Conservation (phyloP, 2,797 vertebrate genomes). For the Takifugu ocellatus region DNA sequence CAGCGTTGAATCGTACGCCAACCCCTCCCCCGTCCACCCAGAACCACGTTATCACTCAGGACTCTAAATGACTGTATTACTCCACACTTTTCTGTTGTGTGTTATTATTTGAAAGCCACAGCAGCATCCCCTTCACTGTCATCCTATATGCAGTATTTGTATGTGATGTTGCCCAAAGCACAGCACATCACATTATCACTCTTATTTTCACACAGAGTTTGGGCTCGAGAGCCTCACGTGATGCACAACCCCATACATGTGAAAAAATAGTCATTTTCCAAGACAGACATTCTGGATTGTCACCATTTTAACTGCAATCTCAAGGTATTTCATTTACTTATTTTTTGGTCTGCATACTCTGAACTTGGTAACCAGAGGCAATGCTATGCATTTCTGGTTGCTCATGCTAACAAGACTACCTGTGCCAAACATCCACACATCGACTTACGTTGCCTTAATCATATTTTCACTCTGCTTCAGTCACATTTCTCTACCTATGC, state of each 20-base stretch:
- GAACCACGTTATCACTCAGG: slow-evolving; percentile 1
- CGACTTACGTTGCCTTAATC: slow-evolving; percentile 26
- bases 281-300: no score
- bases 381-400: no score
- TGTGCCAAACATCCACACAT: no score
- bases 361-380: no score
- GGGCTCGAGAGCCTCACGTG: slow-evolving; percentile 32
- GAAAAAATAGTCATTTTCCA: no score
- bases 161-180: slow-evolving; percentile 33
- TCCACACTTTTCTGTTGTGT: slow-evolving; percentile 20
- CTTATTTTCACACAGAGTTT: slow-evolving; percentile 57
- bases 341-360: no score
- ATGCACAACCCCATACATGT: no score
- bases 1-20: slow-evolving; percentile 6
- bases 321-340: no score
- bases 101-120: slow-evolving; percentile 23
- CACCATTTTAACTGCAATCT: no score
- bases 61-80: slow-evolving; percentile 12
- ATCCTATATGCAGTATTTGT: slow-evolving; percentile 27
- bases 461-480: slow-evolving; percentile 28
- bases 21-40: slow-evolving; percentile 5
- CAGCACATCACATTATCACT: slow-evolving; percentile 34
- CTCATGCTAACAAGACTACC: no score
- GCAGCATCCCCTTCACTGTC: slow-evolving; percentile 28
- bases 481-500: slow-evolving; percentile 14